Evolutionary conservation across 2,797 vertebrate genomes (phyloP).

Genomic region (Betta splendens): DNA sequence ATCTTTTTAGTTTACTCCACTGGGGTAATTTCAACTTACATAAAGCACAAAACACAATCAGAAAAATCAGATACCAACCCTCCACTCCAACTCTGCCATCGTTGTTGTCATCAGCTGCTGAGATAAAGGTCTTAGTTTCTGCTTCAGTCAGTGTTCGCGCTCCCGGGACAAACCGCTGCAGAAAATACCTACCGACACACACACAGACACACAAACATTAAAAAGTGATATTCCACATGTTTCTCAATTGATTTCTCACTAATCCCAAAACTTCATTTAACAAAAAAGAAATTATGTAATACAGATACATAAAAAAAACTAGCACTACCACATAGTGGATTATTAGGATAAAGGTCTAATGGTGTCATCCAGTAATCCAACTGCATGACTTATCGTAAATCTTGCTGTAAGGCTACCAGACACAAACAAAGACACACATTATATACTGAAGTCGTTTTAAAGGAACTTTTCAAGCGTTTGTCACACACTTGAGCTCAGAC

Average conservation of each 20-base stretch:
- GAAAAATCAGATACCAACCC: constrained; percentile 79
- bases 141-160: constrained; percentile 88
- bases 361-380: constrained; percentile 33
- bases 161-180: constrained; percentile 88
- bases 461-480: neutral
- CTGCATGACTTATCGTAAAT: constrained; percentile 18
- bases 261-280: neutral
- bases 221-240: constrained; percentile 1
- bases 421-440: constrained; percentile 9
- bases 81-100: constrained; percentile 94
- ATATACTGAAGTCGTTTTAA: neutral
- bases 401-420: constrained; percentile 20
- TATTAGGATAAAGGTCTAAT: constrained; percentile 41
- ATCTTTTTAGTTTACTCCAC: constrained; percentile 8
- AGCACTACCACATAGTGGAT: constrained; percentile 49
- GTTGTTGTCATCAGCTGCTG: constrained; percentile 88
- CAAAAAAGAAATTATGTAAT: constrained; percentile 52
- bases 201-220: too few relatives aligned
- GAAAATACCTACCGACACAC: constrained; percentile 84
- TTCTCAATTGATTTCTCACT: neutral
- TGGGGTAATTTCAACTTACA: constrained; percentile 17
- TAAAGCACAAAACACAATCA: neutral
- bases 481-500: constrained; percentile 92
- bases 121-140: constrained; percentile 90
- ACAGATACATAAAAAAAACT: constrained; percentile 37